Conservation (phyloP, 2,888 invertebrate genomes). For the Nysson spinosus region DNA sequence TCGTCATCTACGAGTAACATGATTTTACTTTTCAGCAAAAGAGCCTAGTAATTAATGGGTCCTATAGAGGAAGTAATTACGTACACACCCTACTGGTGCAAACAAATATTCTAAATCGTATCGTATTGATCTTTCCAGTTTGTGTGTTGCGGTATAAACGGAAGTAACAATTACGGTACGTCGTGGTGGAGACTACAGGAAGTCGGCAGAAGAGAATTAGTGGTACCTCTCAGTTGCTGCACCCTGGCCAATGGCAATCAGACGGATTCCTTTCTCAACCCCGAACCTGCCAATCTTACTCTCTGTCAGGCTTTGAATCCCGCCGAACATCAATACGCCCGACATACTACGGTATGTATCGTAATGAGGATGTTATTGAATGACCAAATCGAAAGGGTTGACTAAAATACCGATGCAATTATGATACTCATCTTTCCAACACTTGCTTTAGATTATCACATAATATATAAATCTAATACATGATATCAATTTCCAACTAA, state of each 20-base stretch:
- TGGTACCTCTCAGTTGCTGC: slow-evolving; percentile 86
- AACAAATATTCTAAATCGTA: slow-evolving; percentile 21
- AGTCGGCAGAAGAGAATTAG: slow-evolving; percentile 84
- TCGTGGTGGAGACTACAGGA: slow-evolving; percentile 88
- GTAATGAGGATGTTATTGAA: slow-evolving; percentile 52
- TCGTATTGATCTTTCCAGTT: slow-evolving; percentile 79
- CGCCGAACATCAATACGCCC: slow-evolving; percentile 79
- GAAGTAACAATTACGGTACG: slow-evolving; percentile 88
- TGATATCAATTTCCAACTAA: too few relatives aligned
- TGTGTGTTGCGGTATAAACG: slow-evolving; percentile 88
- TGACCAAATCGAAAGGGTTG: background rate
- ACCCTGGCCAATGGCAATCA: slow-evolving; percentile 80
- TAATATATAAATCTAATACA: too few relatives aligned
- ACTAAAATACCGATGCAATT: too few relatives aligned
- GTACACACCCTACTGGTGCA: slow-evolving; percentile 21
- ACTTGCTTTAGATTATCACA: too few relatives aligned
- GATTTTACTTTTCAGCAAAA: too few relatives aligned
- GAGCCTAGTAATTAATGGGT: background rate
- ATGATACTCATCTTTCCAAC: too few relatives aligned
- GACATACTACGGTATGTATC: slow-evolving; percentile 80
- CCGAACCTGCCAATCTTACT: slow-evolving; percentile 84
- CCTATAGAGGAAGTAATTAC: slow-evolving; percentile 13
- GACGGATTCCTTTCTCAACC: slow-evolving; percentile 84
- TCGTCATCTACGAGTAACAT: too few relatives aligned
- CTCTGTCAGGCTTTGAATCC: slow-evolving; percentile 84